Base-by-base conservation (phyloP, 2,888 invertebrate species). In the Asteroscopus sphinx region DNA sequence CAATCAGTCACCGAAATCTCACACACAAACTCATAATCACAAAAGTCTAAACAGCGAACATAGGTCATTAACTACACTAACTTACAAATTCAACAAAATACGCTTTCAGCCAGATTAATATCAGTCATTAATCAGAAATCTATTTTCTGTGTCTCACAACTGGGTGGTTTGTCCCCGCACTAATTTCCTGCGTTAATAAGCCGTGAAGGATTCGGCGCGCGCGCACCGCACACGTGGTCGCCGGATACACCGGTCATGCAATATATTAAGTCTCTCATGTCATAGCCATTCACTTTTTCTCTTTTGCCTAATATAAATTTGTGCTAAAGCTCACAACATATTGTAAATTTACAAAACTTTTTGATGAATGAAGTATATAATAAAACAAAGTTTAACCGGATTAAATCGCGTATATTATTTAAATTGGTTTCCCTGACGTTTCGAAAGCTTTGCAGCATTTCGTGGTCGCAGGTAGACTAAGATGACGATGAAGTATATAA, bases 181-280 rank as follows among this genome's bases (percentile, higher is more conserved):
- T 87, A 90, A 92, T 92, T 92, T 88, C 86, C 82, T 77, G 78
- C 74, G 85, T 82, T 88, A 93, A 93, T 93, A 91, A 87, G 88
- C 85, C 93, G 89, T 91, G 91, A 87, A 88, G 88, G 65, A 76
- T 80, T 80, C 79, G 78, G 80, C 82, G 79, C 73, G 76, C 79
- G 80, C 81, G 79, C 73, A 74, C 81, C 85, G 79, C 87, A 86
- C 87, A 87, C 87, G 85, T 82, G 83, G 80, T 70, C 44, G 53
- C 83, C 84, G 84, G 86, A 88, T 83, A 81, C 61, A 68, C 56
- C 58, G 33, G 55, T 70, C 51, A 59, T 54, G 77, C 76, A 63
- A 77, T 82, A 80, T 75, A 82, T 82, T 75, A 75, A 72, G 73
- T 53, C 75, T 76, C 77, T 79, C 80, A 69, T 75, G 77, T 76